Evolutionary conservation across 2,797 vertebrate species (phyloP), one percentile per base, ranked within the genome.

Genomic region (Gambelia wislizenii): DNA sequence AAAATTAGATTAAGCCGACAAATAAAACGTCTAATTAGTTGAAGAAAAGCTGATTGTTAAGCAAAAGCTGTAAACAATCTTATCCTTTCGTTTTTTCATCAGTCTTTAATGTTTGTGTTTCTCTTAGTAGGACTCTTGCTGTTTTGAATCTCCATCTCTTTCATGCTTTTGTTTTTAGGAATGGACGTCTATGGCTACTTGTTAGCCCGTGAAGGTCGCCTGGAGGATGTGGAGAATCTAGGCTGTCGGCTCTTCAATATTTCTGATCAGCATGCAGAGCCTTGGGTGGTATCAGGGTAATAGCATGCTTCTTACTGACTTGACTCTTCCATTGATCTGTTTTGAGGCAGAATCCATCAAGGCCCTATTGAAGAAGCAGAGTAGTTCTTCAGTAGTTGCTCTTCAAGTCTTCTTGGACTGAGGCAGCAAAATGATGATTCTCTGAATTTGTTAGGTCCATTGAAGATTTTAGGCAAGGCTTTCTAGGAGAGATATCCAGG

Each of bases 151-250:
- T 77, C 74, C 6, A 59, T 12, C 20, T 85, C 36, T 6, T 39
- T 47, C 0, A 2, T 0, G 0, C 30, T 83, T 25, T 88, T 87
- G 39, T 64, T 49, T 89, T 74, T 47, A 99, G 99, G 99, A 64
- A 99, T 99, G 99, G 99, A 99, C 88, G 98, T 99, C 1, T 99
- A 99, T 22, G 99, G 99, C 33, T 99, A 99, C 91, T 97, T 99
- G 76, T 96, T 99, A 97, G 99, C 99, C 0, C 98, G 99, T 0
- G 99, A 99, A 93, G 99, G 99, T 42, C 98, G 99, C 61, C 95
- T 99, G n/a, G 99, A 99, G 90, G 99, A 99, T 18, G 99, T 99
- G 16, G 99, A 99, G 94, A 98, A 98, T 92, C 97, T 99, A 10
- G 99, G 99, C 92, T 99, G 99, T 87, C 97, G 99, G n/a, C 97